Evolutionary conservation across 2,113 vertebrate species (phyloP).

Genomic region (Paramisgurnus dabryanus): DNA sequence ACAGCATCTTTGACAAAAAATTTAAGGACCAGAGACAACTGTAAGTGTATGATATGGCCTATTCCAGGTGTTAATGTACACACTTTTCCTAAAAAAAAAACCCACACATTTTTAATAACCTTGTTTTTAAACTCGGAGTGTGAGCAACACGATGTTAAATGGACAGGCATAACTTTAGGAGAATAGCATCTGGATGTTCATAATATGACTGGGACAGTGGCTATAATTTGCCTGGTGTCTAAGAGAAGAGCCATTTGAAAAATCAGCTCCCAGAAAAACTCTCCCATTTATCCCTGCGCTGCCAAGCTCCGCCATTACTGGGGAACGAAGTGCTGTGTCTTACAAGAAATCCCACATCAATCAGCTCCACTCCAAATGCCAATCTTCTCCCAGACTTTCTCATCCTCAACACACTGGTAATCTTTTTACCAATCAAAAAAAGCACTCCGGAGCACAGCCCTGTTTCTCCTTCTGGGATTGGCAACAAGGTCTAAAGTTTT

Average conservation of each 20-base stretch:
- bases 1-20: not conserved
- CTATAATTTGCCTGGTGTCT: slow-evolving; percentile 24
- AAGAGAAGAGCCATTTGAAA: slow-evolving; percentile 12
- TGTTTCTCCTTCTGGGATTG: slow-evolving; percentile 16
- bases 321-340: slow-evolving; percentile 23
- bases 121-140: not conserved
- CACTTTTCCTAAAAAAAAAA: too few relatives aligned
- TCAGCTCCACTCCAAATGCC: slow-evolving; percentile 38
- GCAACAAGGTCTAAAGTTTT: not conserved
- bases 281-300: not conserved
- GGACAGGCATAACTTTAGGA: not conserved
- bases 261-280: slow-evolving; percentile 21
- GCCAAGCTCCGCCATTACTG: slow-evolving; percentile 8
- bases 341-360: slow-evolving; percentile 42
- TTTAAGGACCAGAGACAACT: too few relatives aligned
- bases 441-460: slow-evolving; percentile 9
- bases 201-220: slow-evolving; percentile 6
- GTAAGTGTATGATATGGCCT: not conserved
- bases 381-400: slow-evolving; percentile 36
- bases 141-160: not conserved
- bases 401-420: slow-evolving; percentile 40
- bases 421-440: slow-evolving; percentile 43
- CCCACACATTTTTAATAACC: too few relatives aligned
- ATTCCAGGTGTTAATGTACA: slow-evolving; percentile 12
- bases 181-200: not conserved